phyloP scores from a whole-genome alignment of 2,888 invertebrate genomes.

The Acronicta psi region DNA sequence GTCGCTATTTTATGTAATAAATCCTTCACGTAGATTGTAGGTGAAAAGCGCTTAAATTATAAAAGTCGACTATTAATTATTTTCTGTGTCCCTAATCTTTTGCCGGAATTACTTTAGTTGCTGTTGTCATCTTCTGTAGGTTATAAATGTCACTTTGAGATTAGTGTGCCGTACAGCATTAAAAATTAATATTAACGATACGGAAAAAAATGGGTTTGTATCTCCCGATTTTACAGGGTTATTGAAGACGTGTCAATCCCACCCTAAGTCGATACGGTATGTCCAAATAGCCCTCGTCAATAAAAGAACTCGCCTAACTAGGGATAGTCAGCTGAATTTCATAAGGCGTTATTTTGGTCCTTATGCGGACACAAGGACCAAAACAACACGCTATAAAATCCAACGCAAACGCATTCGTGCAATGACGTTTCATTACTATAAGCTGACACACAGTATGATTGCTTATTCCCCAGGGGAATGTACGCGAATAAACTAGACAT shows the following conservation, averaged over 20 bases:
- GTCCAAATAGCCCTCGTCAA: not conserved
- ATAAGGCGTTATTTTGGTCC: not conserved
- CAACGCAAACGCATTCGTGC: not conserved
- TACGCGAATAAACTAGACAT: slow-evolving; percentile 7
- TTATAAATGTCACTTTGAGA: slow-evolving; percentile 9
- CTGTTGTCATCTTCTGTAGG: slow-evolving; percentile 15
- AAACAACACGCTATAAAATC: too few relatives aligned
- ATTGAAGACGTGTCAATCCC: not conserved
- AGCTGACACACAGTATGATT: slow-evolving; percentile 4
- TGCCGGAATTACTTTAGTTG: slow-evolving; percentile 13
- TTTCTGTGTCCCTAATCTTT: slow-evolving; percentile 5
- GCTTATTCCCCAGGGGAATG: slow-evolving; percentile 2
- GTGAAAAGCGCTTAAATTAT: slow-evolving; percentile 23
- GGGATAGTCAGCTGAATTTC: not conserved
- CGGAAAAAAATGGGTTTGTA: not conserved
- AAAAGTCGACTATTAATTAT: slow-evolving; percentile 14
- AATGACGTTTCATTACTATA: slow-evolving; percentile 22
- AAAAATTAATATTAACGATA: not conserved
- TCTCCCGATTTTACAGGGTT: too few relatives aligned
- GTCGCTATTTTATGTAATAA: slow-evolving; percentile 6
- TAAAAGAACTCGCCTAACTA: too few relatives aligned
- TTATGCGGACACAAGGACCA: too few relatives aligned
- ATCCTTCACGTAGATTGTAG: slow-evolving; percentile 13
- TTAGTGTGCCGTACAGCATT: not conserved
- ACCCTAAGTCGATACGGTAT: too few relatives aligned